Conservation (phyloP, 2,797 vertebrate genomes). For the Girardinus metallicus region DNA sequence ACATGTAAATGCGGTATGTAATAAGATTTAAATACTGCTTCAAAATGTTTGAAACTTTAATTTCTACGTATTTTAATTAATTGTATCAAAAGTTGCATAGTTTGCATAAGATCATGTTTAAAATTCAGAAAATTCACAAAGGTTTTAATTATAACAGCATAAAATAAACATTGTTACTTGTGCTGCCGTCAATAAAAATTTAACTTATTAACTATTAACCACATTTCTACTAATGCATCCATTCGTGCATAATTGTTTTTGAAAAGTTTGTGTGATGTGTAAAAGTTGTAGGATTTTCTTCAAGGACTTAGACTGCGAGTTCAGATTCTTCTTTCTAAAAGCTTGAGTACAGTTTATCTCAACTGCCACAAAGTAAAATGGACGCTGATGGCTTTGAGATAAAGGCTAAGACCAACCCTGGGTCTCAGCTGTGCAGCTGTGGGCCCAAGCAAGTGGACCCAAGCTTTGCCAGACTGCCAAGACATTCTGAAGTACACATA, state of each 20-base stretch:
- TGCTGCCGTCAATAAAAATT: neutral
- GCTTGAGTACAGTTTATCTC: constrained; percentile 45
- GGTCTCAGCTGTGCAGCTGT: constrained; percentile 77
- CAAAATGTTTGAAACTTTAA: neutral
- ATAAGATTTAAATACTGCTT: constrained; percentile 10
- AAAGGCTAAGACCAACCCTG: constrained; percentile 62
- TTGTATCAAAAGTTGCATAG: constrained; percentile 7
- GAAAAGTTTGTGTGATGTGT: constrained; percentile 22
- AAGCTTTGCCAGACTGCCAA: constrained; percentile 75
- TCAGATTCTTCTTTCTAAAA: constrained; percentile 37
- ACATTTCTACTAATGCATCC: neutral
- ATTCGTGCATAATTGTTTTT: constrained; percentile 15
- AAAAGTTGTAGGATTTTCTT: constrained; percentile 11
- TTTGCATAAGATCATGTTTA: neutral
- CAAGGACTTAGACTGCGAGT: neutral
- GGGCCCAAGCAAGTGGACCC: constrained; percentile 65
- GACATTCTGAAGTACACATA: constrained; percentile 74
- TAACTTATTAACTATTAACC: constrained; percentile 21
- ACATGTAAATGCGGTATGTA: neutral
- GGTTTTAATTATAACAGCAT: neutral
- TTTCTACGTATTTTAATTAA: neutral
- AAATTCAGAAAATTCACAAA: neutral
- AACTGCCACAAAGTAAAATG: constrained; percentile 80
- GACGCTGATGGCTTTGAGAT: constrained; percentile 75
- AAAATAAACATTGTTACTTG: constrained; percentile 13